Base-by-base conservation (phyloP, 2,113 vertebrate genomes). In the Syngnathus typhle region DNA sequence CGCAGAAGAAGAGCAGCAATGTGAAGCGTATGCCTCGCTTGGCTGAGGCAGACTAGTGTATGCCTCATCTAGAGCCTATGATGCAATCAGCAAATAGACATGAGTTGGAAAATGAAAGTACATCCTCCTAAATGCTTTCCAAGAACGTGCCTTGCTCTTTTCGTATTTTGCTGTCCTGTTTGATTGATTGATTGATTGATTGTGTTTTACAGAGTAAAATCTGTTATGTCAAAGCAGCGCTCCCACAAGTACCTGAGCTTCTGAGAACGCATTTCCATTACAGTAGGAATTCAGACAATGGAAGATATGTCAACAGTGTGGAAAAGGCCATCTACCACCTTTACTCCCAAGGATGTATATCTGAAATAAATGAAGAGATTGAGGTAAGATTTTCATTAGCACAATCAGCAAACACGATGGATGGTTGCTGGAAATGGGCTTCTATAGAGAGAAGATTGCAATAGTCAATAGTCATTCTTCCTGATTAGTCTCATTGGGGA, bases 161-260 rank as follows among this genome's bases (percentile, higher is more conserved):
- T 21, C 16, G 11, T 21, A 11, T 54, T 23, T 64, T 51, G 46
- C 51, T 37, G 23, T 19, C 6, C 32, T 59, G 7, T 37, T 16
- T 59, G 7, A 2, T 36, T 18, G 7, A 59, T 16, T 59, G 7
- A 2, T 36, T 18, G 6, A 19, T 19, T 43, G 6, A 19, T 19
- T 43, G 11, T 41, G 46, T 39, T 4, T 60, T 62, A 21, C 70
- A 71, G 70, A 71, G 70, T 39, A 27, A 65, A 18, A 47, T 65
- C 16, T 72, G 70, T 61, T 72, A 66, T n/a, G 39, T 72, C 38
- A 72, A 72, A 72, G 70, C 64, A 60, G 64, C 56, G 2, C 32
- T 72, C 7, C 70, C 70, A 36, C 70, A 66, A 12, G 59, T 52
- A 6, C 64, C 66, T 12, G 64, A 72, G 64, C 64, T 72, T 3